Evolutionary conservation across 1,140 invertebrate species (phyloP), one percentile per base, ranked within the genome.

Genomic region (Cydia fagiglandana): DNA sequence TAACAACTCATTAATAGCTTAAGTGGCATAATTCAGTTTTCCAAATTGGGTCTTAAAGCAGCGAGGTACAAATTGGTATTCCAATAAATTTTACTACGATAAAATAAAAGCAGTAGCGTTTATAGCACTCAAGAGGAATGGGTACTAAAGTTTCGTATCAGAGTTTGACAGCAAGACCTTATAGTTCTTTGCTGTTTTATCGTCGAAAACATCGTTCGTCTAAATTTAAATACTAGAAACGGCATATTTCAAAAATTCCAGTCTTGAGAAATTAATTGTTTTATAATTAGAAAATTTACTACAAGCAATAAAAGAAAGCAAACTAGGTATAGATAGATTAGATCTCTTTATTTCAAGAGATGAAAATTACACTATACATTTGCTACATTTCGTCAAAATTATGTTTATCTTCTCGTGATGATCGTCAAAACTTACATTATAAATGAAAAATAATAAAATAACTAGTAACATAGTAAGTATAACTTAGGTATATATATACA

Each of bases 181-280:
- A 41, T 70, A 70, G 64, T 70, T 41, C 34, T 70, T 70, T 41
- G 9, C 66, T 70, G 53, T 61, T 70, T 70, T 70, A 70, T 70
- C 66, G 34, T 38, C 34, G 34, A 17, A 17, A 41, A 41, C 66
- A 70, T 38, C 30, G 13, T 70, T 70, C 34, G 66, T 41, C 38
- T 45, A 41, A 41, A 70, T 70, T 70, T 45, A 70, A 41, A 70
- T 38, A 41, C 66, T 70, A 17, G 15, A 45, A 34, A n/a, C 12
- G 12, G n/a, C 17, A 56, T 61, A 53, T n/a, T 53, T 53, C n/a
- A 53, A n/a, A 53, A 53, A 53, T 53, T 53, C 50, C n/a, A 53
- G n/a, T 53, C n/a, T 15, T 50, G 13, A 15, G 0, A 50, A 50
- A 53, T 17, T 53, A n/a, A 53, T 53, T 17, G 50, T 2, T n/a